Conservation (phyloP, 2,113 vertebrate species). For the Neogobius melanostomus region DNA sequence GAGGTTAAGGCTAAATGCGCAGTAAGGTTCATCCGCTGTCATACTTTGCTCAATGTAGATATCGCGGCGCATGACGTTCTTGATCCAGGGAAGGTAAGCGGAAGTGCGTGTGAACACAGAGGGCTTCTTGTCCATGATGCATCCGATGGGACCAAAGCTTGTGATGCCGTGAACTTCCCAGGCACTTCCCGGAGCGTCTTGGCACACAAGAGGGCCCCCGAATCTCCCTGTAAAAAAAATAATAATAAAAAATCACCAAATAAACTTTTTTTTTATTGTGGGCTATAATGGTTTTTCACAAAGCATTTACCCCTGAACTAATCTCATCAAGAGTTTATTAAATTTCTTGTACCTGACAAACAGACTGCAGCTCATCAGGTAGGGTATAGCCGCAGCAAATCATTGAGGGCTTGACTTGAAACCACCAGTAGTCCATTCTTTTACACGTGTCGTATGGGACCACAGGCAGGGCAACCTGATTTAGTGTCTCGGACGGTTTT, state of each 20-base stretch:
- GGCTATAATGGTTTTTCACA: no score
- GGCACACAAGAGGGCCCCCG: conserved; percentile 80
- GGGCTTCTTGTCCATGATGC: conserved; percentile 80
- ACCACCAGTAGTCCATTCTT: conserved; percentile 80
- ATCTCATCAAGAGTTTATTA: no score
- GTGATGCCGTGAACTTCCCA: conserved; percentile 80
- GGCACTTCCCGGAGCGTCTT: conserved; percentile 39
- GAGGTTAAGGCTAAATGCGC: conserved; percentile 14
- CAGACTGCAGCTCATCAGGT: conserved; percentile 78
- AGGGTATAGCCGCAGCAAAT: conserved; percentile 77
- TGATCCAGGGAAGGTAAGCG: conserved; percentile 76
- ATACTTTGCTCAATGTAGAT: conserved; percentile 72
- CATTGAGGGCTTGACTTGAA: conserved; percentile 80
- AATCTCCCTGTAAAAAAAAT: conserved; percentile 70
- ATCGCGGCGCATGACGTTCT: conserved; percentile 71
- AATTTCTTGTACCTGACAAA: conserved; percentile 69
- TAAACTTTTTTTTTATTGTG: no score
- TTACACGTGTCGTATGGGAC: conserved; percentile 75
- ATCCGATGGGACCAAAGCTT: conserved; percentile 79
- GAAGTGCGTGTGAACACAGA: conserved; percentile 78
- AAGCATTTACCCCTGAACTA: no score
- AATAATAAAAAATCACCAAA: background rate
- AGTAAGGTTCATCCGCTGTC: conserved; percentile 26
- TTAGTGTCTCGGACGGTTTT: conserved; percentile 70
- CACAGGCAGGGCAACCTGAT: conserved; percentile 78